Percentiles rank a stretch among this genome's conserved stretches.
phyloP scores from a whole-genome alignment of 2,888 invertebrate species.

The Noctua pronuba region DNA sequence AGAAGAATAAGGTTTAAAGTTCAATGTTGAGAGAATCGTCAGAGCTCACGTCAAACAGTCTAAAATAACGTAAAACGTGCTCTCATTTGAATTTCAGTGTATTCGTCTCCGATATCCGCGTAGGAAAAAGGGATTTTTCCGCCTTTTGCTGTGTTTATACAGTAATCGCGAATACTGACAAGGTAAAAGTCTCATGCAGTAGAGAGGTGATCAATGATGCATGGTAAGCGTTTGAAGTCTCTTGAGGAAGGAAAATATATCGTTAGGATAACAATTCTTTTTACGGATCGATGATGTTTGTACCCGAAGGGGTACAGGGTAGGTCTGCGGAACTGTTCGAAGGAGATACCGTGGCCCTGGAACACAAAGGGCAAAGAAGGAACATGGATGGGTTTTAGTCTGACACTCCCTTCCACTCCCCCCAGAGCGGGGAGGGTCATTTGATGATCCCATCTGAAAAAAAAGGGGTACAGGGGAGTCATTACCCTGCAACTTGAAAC shows the following conservation, averaged over 20 bases:
- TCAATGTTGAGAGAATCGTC: conserved; percentile 16
- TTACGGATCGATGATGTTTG: neutral
- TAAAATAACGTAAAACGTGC: conserved; percentile 71
- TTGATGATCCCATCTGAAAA: no score
- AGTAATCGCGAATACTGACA: conserved; percentile 36
- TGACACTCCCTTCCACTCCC: no score
- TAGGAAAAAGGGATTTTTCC: conserved; percentile 49
- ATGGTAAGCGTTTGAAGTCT: conserved; percentile 13
- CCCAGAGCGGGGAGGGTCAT: no score
- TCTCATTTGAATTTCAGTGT: conserved; percentile 70
- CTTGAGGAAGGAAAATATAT: neutral
- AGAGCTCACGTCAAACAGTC: conserved; percentile 61
- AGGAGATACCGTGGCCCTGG: no score
- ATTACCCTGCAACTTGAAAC: neutral
- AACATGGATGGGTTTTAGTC: no score
- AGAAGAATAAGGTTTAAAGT: conserved; percentile 37
- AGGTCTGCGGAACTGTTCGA: no score
- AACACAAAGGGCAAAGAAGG: no score
- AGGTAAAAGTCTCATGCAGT: conserved; percentile 21
- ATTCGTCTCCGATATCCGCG: conserved; percentile 66
- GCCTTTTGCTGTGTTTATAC: conserved; percentile 41
- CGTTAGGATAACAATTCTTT: neutral
- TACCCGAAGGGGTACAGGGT: neutral
- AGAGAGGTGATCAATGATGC: conserved; percentile 30
- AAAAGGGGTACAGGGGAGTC: no score